phyloP scores from a whole-genome alignment of 2,113 vertebrate species.

The Chitala chitala region DNA sequence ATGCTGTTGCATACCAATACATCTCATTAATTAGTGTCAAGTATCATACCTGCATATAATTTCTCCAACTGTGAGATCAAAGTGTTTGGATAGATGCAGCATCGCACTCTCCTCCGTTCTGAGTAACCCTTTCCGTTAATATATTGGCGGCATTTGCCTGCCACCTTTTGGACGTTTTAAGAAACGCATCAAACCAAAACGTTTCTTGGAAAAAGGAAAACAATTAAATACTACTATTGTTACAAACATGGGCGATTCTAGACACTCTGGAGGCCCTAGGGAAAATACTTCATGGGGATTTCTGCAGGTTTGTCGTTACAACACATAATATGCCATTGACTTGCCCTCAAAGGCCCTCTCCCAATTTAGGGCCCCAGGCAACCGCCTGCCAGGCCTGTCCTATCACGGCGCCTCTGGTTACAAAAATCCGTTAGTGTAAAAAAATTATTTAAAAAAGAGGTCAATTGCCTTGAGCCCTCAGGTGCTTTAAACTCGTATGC shows the following conservation, averaged over 20 bases:
- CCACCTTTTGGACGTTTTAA: slow-evolving; percentile 9
- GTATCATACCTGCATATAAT: neutral
- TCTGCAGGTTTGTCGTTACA: too few relatives aligned
- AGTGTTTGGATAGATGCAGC: neutral
- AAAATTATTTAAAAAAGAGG: too few relatives aligned
- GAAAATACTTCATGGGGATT: neutral
- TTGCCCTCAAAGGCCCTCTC: too few relatives aligned
- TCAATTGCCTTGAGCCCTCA: too few relatives aligned
- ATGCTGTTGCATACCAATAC: neutral
- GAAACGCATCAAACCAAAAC: neutral
- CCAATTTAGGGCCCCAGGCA: too few relatives aligned
- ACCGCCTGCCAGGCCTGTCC: too few relatives aligned
- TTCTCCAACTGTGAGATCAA: neutral
- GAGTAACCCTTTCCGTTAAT: neutral
- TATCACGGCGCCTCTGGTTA: too few relatives aligned
- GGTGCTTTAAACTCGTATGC: too few relatives aligned
- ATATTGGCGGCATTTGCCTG: neutral
- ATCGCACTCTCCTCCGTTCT: neutral
- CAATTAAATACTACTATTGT: neutral
- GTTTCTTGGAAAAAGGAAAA: neutral
- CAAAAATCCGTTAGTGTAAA: too few relatives aligned
- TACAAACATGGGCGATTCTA: neutral
- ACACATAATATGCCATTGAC: too few relatives aligned
- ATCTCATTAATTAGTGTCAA: neutral
- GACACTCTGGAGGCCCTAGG: too few relatives aligned